phyloP scores from a whole-genome alignment of 2,888 invertebrate species.

The Phragmatobia fuliginosa region DNA sequence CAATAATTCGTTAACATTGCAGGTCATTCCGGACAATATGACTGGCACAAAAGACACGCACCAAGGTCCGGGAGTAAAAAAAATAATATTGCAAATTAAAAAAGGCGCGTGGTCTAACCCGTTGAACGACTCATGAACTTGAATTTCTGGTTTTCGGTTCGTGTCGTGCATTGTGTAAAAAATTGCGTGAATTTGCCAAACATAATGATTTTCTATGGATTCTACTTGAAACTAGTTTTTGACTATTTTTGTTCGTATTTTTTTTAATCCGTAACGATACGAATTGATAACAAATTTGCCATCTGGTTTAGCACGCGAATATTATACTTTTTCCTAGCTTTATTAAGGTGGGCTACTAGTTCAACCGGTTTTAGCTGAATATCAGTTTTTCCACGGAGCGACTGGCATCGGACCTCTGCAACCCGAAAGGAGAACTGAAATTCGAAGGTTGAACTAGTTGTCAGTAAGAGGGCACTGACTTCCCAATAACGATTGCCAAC shows the following conservation, averaged over 20 bases:
- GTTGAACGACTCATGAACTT: conserved; percentile 67
- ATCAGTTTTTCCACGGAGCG: too few species aligned
- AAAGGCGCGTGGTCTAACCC: conserved; percentile 79
- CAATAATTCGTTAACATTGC: conserved; percentile 77
- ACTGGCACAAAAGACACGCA: conserved; percentile 57
- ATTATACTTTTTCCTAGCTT: too few species aligned
- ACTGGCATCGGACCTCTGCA: too few species aligned
- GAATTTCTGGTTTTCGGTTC: conserved; percentile 72
- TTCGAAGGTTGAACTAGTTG: too few species aligned
- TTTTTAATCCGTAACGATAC: conserved; percentile 36
- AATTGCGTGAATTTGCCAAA: conserved; percentile 77
- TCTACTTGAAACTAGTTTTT: conserved; percentile 68
- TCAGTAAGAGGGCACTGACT: too few species aligned
- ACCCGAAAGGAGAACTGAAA: too few species aligned
- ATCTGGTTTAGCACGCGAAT: conserved; percentile 16
- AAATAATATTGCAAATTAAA: conserved; percentile 73
- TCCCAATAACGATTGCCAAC: too few species aligned
- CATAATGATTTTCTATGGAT: conserved; percentile 72
- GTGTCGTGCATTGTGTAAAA: conserved; percentile 54
- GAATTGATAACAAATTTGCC: conserved; percentile 5
- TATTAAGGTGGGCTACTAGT: too few species aligned
- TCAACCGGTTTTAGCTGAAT: too few species aligned
- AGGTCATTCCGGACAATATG: conserved; percentile 80
- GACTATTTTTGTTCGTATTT: conserved; percentile 60
- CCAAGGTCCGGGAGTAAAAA: conserved; percentile 62